Evolutionary conservation across 2,113 vertebrate genomes (phyloP).

Genomic region (Brachionichthys hirsutus): DNA sequence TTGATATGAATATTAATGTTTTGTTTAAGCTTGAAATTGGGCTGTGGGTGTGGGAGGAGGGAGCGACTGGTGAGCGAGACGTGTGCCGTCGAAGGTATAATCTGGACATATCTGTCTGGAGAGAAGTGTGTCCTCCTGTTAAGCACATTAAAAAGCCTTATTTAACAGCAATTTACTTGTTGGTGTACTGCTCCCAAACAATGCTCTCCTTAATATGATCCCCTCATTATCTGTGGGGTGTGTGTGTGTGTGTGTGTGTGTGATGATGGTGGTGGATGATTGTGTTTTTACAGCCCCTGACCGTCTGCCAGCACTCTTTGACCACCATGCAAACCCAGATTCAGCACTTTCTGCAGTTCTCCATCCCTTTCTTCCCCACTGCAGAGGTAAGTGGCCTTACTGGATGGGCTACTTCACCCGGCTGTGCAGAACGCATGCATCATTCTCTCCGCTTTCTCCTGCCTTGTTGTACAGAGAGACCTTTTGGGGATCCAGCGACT

Average conservation of each 20-base stretch:
- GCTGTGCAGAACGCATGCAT: slow-evolving; percentile 25
- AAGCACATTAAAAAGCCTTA: slow-evolving; percentile 53
- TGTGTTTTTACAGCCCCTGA: slow-evolving; percentile 80
- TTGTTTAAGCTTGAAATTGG: slow-evolving; percentile 47
- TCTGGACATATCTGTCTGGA: slow-evolving; percentile 59
- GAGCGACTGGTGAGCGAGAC: slow-evolving; percentile 38
- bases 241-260: too few species aligned
- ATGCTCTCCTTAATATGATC: slow-evolving; percentile 38
- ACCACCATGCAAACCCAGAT: slow-evolving; percentile 93
- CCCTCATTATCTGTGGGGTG: too few species aligned
- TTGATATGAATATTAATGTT: slow-evolving; percentile 60
- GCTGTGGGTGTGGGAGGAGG: background rate
- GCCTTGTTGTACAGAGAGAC: slow-evolving; percentile 82
- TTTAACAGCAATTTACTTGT: slow-evolving; percentile 52
- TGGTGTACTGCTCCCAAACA: slow-evolving; percentile 45
- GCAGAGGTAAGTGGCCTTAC: slow-evolving; percentile 80
- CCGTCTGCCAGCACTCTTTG: slow-evolving; percentile 87
- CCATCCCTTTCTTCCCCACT: slow-evolving; percentile 83
- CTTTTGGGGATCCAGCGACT: slow-evolving; percentile 88
- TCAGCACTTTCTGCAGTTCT: slow-evolving; percentile 84
- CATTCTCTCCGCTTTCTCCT: slow-evolving; percentile 20
- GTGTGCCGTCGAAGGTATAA: slow-evolving; percentile 47
- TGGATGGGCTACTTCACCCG: slow-evolving; percentile 37
- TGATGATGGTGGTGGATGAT: slow-evolving; percentile 28
- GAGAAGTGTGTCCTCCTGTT: slow-evolving; percentile 45